Base-by-base conservation (phyloP, 2,113 vertebrate species). In the Tragelaphus imberbis region DNA sequence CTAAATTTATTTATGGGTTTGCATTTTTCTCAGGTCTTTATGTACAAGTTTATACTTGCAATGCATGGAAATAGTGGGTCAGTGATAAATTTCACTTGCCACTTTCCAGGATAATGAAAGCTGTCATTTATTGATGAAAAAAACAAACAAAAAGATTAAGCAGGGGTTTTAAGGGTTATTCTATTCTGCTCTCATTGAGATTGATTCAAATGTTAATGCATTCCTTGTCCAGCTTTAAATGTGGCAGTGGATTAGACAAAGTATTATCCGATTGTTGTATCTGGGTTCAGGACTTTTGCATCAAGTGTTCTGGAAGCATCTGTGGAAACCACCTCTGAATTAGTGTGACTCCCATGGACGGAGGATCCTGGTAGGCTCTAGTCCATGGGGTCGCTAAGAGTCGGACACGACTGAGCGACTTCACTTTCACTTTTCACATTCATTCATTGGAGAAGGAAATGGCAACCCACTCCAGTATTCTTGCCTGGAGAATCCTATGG, bases 141-240 rank as follows among this genome's bases (percentile, higher is more conserved):
- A 86, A 36, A 27, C 33, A 93, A n/a, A 75, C 84, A 33, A 86
- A 89, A 79, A 82, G 86, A 44, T 94, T 96, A 97, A 92, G 91
- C 44, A 40, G 36, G 51, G 40, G 44, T 85, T 97, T 92, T 36
- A 10, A 53, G 30, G 47, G 53, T 85, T 56, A 85, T 91, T 51
- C 33, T 88, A 51, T 84, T 75, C 58, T 85, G 40, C 63, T 53
- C 7, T 44, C 61, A 28, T 77, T 65, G 36, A 71, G 23, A 96
- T 14, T 44, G 87, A 93, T 55, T 96, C 53, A 63, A n/a, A 91
- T 65, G 63, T 85, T 88, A 95, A 94, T 82, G 61, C 8, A 11
- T 19, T 19, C 28, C 9, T 30, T 59, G 40, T 7, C 30, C 13
- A n/a, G 55, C 49, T 89, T 86, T 81, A 27, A 71, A 49, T 9